Conservation (phyloP, 2,888 invertebrate species). For the Diloba caeruleocephala region DNA sequence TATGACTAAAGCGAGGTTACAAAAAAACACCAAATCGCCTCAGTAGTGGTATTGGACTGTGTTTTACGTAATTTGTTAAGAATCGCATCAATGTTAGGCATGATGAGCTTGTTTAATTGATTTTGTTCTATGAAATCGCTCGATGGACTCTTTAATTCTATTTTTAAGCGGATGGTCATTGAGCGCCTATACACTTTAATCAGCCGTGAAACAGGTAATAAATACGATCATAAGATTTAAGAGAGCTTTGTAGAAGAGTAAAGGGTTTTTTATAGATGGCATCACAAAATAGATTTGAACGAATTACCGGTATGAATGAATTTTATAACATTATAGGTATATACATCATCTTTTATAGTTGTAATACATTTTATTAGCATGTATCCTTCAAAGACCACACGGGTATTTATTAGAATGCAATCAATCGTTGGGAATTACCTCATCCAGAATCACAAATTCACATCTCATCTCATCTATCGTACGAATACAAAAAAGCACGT, state of each 20-base stretch:
- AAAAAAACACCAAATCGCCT: no score
- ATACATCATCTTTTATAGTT: no score
- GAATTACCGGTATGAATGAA: no score
- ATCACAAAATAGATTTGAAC: neutral
- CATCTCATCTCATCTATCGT: no score
- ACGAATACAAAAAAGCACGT: neutral
- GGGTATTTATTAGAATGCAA: no score
- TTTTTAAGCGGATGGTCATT: conserved; percentile 10
- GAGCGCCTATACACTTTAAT: conserved; percentile 24
- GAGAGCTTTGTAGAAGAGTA: neutral
- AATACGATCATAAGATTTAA: conserved; percentile 33
- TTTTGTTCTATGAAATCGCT: conserved; percentile 3
- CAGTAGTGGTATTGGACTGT: no score
- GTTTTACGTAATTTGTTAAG: neutral
- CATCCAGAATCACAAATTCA: no score
- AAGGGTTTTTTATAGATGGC: conserved; percentile 6
- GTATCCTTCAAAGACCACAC: no score
- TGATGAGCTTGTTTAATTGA: conserved; percentile 5
- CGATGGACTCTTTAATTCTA: conserved; percentile 19
- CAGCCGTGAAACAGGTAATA: conserved; percentile 33
- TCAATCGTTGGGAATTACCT: no score
- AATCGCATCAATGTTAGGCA: neutral
- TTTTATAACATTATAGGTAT: no score
- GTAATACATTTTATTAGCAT: no score
- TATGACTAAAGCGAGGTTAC: no score